Evolutionary conservation across 2,113 vertebrate species (phyloP).

Genomic region (Panthera leo): DNA sequence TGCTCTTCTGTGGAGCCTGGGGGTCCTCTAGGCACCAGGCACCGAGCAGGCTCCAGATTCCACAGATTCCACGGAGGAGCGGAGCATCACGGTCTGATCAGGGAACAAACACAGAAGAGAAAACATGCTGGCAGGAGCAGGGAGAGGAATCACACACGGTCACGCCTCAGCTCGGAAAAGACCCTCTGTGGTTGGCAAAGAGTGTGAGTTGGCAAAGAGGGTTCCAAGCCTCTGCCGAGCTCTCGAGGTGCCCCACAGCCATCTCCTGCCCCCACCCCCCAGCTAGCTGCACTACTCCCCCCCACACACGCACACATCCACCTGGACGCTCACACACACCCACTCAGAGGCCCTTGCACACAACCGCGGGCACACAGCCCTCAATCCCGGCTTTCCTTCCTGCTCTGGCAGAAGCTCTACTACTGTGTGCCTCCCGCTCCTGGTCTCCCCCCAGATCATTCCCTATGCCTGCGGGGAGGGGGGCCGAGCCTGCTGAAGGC

Average conservation of each 20-base stretch:
- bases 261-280: neutral
- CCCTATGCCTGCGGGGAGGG: neutral
- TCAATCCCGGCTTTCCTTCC: neutral
- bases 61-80: too few species aligned
- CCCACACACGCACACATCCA: neutral
- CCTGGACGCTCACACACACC: neutral
- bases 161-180: neutral
- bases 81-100: neutral
- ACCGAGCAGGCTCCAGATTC: neutral
- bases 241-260: neutral
- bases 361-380: neutral
- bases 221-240: neutral
- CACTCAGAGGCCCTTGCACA: neutral
- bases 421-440: neutral
- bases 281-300: neutral
- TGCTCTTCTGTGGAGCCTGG: neutral
- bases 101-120: neutral
- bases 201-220: too few species aligned
- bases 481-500: neutral
- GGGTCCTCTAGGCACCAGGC: neutral
- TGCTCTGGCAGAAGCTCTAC: neutral
- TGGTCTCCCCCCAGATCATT: neutral
- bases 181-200: neutral
- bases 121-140: neutral
- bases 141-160: neutral